Base-by-base conservation (phyloP, 2,113 vertebrate species). In the Corydoras sp. region DNA sequence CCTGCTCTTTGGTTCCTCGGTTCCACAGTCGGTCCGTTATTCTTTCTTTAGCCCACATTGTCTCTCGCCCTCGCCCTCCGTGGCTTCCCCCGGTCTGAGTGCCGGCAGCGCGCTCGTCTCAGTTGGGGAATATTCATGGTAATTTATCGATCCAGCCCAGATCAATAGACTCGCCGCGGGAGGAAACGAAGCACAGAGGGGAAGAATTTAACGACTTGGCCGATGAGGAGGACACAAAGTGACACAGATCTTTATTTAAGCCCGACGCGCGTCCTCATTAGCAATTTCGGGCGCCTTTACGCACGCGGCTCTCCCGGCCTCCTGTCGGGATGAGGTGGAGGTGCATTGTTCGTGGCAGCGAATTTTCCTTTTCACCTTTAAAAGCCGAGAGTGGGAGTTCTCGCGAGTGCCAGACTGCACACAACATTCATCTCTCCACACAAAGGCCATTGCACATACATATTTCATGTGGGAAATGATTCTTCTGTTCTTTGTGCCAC, bases 51-150 rank as follows among this genome's bases (percentile, higher is more conserved):
- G 10, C 69, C 12, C 18, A 9, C 49, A 5, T 7, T 32, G 31
- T 24, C 35, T 65, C 30, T 59, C 13, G 50, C 63, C 24, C 30
- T 59, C 13, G 50, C 63, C 24, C 30, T 18, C 77, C 75, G 64
- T 71, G 81, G 74, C 76, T 62, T 9, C 78, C 75, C 78, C 71
- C 75, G 78, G 77, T 55, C 79, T 73, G 65, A 54, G 69, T 64
- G 73, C 30, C 53, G 51, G 68, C 70, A 67, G 29, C 65, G 30
- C 54, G 30, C 58, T 56, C 59, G 72, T 49, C 81, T 71, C 83
- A 76, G 63, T 72, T 75, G 53, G 82, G 81, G 77, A 85, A 85
- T 88, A 86, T 89, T 89, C 86, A 86, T 81, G 84, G 78, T 83
- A 83, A 84, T 85, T 77, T 76, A 88, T 90, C 68, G 88, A 90